Conservation (phyloP, 2,113 vertebrate genomes). For the Crotophaga sulcirostris region DNA sequence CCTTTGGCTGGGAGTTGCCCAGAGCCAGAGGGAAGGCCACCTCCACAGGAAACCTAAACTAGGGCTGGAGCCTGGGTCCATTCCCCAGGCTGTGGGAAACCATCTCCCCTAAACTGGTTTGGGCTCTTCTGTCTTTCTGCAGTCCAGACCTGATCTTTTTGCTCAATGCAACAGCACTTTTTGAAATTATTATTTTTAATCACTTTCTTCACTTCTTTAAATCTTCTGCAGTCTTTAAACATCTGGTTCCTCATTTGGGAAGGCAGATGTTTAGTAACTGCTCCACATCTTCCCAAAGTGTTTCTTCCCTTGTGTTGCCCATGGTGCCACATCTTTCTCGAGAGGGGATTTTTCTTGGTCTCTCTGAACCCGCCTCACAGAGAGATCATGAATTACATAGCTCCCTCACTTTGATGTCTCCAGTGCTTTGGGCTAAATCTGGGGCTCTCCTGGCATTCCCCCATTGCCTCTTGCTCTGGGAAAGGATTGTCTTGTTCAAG, state of each 20-base stretch:
- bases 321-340: background rate
- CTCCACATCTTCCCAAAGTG: background rate
- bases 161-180: background rate
- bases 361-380: fast-evolving
- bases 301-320: background rate
- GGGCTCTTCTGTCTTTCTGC: background rate
- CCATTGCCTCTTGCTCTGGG: background rate
- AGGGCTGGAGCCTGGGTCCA: background rate
- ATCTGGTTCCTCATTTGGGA: background rate
- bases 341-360: background rate
- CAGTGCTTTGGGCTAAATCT: background rate
- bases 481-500: background rate
- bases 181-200: background rate
- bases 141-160: background rate
- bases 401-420: background rate
- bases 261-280: background rate
- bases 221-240: background rate
- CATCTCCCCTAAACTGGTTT: background rate
- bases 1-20: background rate
- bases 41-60: background rate
- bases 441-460: background rate
- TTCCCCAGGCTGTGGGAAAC: background rate
- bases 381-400: background rate
- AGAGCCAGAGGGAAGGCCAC: background rate
- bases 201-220: background rate